These are phyloP conservation scores for Drymonia ruficornis DNA, from an alignment of 2,888 invertebrate species.

Conservation along the genomic window DNA sequence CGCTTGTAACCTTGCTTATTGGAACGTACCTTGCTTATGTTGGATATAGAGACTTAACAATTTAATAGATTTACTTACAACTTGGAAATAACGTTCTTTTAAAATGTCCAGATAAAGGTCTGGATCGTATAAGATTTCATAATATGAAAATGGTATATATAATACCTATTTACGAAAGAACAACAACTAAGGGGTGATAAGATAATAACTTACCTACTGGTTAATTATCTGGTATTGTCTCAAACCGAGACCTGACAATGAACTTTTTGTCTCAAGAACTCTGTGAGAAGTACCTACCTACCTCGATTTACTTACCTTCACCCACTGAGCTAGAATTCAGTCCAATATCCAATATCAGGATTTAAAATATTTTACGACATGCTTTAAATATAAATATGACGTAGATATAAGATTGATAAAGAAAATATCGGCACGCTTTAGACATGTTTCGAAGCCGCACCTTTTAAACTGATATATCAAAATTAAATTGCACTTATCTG, in stretches of 20 bases:
- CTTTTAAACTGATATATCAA: background rate
- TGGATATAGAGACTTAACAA: background rate
- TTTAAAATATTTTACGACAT: background rate
- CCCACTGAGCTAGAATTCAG: background rate
- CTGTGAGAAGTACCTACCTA: background rate
- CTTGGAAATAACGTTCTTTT: too few relatives aligned
- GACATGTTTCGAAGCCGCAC: background rate
- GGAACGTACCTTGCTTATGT: slow-evolving; percentile 17
- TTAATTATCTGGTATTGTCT: background rate
- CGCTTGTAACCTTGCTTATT: slow-evolving; percentile 50
- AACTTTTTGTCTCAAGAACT: slow-evolving; percentile 2
- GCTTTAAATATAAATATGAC: background rate
- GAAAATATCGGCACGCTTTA: background rate
- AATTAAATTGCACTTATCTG: slow-evolving; percentile 1
- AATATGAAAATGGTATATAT: too few relatives aligned
- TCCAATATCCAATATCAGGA: background rate
- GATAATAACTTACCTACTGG: too few relatives aligned
- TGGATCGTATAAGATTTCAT: too few relatives aligned
- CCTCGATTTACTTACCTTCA: slow-evolving; percentile 4
- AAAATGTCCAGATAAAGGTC: too few relatives aligned
- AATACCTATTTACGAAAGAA: too few relatives aligned
- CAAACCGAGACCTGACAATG: background rate
- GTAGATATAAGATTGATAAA: background rate
- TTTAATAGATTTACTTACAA: background rate
- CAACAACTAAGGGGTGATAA: too few relatives aligned